These are phyloP conservation scores for Glyptemys insculpta DNA, from an alignment of 2,797 vertebrate genomes.

Conservation along the genomic window DNA sequence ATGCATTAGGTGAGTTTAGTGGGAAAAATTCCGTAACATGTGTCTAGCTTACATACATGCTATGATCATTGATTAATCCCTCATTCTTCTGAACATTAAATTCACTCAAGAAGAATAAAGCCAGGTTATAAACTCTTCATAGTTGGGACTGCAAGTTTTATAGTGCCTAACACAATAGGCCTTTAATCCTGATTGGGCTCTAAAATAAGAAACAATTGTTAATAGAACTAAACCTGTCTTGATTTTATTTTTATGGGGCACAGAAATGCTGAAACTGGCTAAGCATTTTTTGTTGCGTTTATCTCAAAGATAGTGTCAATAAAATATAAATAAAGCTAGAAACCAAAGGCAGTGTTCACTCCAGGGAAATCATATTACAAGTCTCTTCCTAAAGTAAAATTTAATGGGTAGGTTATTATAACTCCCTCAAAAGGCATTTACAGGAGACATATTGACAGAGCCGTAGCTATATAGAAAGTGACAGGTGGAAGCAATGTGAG, in stretches of 20 bases:
- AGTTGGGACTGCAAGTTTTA: background rate
- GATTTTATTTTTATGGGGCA: background rate
- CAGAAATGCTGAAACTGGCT: background rate
- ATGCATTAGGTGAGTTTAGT: background rate
- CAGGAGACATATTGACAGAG: background rate
- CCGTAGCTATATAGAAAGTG: background rate
- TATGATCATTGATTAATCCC: background rate
- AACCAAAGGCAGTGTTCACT: background rate
- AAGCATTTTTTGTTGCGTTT: background rate
- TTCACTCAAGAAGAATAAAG: background rate
- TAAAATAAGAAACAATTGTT: background rate
- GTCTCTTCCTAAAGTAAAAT: background rate
- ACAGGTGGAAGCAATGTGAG: background rate
- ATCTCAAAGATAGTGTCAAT: background rate
- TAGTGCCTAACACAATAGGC: background rate
- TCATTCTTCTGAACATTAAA: background rate
- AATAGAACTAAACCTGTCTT: background rate
- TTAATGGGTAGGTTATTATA: background rate
- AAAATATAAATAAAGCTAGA: background rate
- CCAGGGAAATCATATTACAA: background rate
- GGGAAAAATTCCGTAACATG: background rate
- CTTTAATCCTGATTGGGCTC: background rate
- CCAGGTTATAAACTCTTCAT: background rate
- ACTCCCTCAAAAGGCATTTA: background rate
- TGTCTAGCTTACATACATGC: background rate